Evolutionary conservation across 2,888 invertebrate species (phyloP).

Genomic region (Drosophila limbata): DNA sequence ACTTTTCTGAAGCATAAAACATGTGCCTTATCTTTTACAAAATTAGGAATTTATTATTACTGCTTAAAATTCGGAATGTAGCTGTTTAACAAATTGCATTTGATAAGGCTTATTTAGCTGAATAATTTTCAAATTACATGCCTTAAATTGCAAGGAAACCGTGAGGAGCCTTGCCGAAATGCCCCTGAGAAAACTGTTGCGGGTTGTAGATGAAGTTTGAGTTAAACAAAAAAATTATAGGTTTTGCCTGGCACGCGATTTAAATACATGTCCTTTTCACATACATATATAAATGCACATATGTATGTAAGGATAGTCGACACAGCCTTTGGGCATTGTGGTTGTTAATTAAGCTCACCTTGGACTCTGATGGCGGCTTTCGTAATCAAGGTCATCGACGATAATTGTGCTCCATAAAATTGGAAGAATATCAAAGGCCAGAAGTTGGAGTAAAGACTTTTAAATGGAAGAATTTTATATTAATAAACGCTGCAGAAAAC

Average conservation of each 20-base stretch:
- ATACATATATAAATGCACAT: conserved; percentile 4
- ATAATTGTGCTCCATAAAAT: conserved; percentile 61
- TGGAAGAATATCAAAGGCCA: conserved; percentile 22
- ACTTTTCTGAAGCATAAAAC: background rate
- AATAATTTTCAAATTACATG: conserved; percentile 15
- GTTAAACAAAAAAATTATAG: conserved; percentile 37
- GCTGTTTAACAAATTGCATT: conserved; percentile 22
- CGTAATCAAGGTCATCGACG: conserved; percentile 69
- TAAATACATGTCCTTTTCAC: conserved; percentile 25
- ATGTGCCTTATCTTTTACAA: background rate
- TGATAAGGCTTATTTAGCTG: conserved; percentile 28
- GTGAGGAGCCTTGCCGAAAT: conserved; percentile 5
- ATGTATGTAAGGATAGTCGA: background rate
- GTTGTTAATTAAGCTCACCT: conserved; percentile 78
- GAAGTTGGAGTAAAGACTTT: background rate
- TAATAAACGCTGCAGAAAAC: background rate
- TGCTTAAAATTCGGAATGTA: background rate
- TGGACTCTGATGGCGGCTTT: conserved; percentile 52
- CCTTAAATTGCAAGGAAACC: conserved; percentile 3
- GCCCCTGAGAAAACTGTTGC: conserved; percentile 17
- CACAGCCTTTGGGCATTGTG: conserved; percentile 44
- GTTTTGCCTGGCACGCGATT: conserved; percentile 65
- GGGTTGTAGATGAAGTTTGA: conserved; percentile 23
- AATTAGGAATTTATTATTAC: background rate
- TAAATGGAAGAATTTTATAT: background rate